These are phyloP conservation scores for Tetropium fuscum DNA, from an alignment of 2,888 invertebrate genomes.

Conservation along the genomic window DNA sequence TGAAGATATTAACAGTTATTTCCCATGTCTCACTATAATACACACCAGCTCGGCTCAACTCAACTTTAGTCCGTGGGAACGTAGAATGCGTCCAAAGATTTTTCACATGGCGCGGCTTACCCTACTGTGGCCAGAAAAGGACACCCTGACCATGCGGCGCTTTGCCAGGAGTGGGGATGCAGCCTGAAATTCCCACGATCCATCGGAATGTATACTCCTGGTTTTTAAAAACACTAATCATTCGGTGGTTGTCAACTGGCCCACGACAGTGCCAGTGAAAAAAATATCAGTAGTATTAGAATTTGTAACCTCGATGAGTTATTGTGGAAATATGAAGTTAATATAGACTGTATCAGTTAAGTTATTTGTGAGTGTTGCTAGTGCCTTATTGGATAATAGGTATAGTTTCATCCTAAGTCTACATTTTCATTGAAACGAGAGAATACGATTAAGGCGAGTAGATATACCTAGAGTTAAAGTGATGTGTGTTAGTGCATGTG, in stretches of 20 bases:
- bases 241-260: conserved; percentile 39
- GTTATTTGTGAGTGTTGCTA: too few species aligned
- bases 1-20: conserved; percentile 53
- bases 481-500: too few species aligned
- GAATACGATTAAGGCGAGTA: too few species aligned
- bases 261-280: conserved; percentile 24
- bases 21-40: conserved; percentile 51
- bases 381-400: too few species aligned
- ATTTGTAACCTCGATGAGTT: neutral
- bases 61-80: conserved; percentile 53
- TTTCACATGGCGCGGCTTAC: conserved; percentile 45
- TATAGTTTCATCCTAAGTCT: too few species aligned
- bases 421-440: too few species aligned
- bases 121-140: conserved; percentile 42
- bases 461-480: too few species aligned
- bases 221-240: conserved; percentile 52
- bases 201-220: conserved; percentile 57
- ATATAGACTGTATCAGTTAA: too few species aligned
- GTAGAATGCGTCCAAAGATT: conserved; percentile 46
- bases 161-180: conserved; percentile 45
- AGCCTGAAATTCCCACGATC: conserved; percentile 56
- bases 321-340: too few species aligned
- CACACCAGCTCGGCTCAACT: conserved; percentile 42
- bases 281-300: neutral
- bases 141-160: conserved; percentile 47